These are phyloP conservation scores for Sphaerodactylus townsendi DNA, from an alignment of 2,113 vertebrate genomes.

Conservation along the genomic window DNA sequence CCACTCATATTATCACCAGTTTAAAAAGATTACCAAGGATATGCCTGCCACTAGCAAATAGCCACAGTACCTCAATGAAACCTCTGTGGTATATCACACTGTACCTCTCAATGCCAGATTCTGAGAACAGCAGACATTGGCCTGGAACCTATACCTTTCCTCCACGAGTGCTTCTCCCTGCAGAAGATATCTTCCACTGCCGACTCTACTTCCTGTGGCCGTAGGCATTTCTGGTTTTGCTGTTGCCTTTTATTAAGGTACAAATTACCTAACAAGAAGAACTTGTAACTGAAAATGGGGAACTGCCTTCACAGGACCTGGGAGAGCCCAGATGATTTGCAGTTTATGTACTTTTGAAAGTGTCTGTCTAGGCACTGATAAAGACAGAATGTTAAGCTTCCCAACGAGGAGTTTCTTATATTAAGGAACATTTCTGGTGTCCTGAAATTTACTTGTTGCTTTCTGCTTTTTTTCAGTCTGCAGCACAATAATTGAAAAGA, in stretches of 20 bases:
- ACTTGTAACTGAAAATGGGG: too few relatives aligned
- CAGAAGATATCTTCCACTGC: too few relatives aligned
- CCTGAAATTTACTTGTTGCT: constrained; percentile 62
- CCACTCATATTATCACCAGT: not conserved
- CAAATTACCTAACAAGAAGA: too few relatives aligned
- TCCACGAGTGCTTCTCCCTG: too few relatives aligned
- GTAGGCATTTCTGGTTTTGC: too few relatives aligned
- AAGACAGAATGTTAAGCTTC: not conserved
- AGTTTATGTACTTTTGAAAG: not conserved
- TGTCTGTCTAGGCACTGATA: not conserved
- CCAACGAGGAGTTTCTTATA: not conserved
- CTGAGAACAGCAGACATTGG: not conserved
- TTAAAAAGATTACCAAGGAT: not conserved
- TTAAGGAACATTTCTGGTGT: not conserved
- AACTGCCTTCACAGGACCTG: too few relatives aligned
- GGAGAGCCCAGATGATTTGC: too few relatives aligned
- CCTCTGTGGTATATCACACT: not conserved
- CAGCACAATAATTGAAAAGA: constrained; percentile 56
- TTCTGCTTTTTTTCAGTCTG: constrained; percentile 71
- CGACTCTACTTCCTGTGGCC: too few relatives aligned
- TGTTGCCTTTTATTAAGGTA: too few relatives aligned
- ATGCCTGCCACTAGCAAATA: not conserved
- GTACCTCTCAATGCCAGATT: not conserved
- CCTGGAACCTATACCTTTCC: too few relatives aligned
- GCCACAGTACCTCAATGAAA: not conserved